phyloP scores from a whole-genome alignment of 2,113 vertebrate genomes.

The Austrofundulus limnaeus region DNA sequence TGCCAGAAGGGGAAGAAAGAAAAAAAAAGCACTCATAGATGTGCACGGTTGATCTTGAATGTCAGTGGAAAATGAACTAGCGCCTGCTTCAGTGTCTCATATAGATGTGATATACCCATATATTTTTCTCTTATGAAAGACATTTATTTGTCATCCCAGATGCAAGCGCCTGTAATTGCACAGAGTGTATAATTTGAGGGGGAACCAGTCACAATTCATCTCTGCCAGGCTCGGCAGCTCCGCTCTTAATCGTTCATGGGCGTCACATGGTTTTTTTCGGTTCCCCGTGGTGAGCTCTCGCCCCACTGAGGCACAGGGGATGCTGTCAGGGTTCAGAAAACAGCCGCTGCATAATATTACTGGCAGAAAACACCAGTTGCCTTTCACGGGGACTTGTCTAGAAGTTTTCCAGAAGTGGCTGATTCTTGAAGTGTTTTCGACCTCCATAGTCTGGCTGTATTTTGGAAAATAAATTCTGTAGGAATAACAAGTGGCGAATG shows the following conservation, averaged over 20 bases:
- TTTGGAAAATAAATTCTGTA: neutral
- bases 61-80: neutral
- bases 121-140: neutral
- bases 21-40: neutral
- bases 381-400: conserved; percentile 19
- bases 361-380: conserved; percentile 34
- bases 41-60: neutral
- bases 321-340: conserved; percentile 25
- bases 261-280: conserved; percentile 32
- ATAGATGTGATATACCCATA: neutral
- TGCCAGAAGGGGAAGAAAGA: neutral
- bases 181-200: conserved; percentile 28
- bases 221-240: conserved; percentile 15
- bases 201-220: conserved; percentile 31
- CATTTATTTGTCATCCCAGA: neutral
- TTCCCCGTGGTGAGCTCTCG: conserved; percentile 39
- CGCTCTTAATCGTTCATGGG: conserved; percentile 35
- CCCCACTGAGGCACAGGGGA: conserved; percentile 31
- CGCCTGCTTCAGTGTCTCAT: neutral
- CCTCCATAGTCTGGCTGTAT: neutral
- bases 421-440: neutral
- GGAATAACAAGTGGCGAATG: no score
- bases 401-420: conserved; percentile 12
- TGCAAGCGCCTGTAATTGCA: conserved; percentile 3
- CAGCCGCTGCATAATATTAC: conserved; percentile 25